Conservation (phyloP, 92 coral and sea anemone species). For the Palythoa caribaeorum region DNA sequence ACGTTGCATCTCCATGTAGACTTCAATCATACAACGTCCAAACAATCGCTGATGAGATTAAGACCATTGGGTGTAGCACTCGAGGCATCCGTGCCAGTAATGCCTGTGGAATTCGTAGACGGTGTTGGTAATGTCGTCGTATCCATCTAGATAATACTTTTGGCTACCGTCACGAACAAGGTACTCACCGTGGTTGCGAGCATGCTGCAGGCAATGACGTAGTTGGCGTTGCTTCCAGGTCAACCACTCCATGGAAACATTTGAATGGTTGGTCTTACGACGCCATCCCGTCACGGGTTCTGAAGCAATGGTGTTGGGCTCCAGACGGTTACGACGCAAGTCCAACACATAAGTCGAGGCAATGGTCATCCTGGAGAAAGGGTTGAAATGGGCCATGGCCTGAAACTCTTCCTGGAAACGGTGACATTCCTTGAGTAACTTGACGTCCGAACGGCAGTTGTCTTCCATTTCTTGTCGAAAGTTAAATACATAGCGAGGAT, state of each 20-base stretch:
- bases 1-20: too few species aligned
- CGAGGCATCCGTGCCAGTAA: neutral
- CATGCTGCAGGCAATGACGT: neutral
- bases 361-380: neutral
- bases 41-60: too few species aligned
- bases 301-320: neutral
- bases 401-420: neutral
- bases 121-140: neutral
- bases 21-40: too few species aligned
- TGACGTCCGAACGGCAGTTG: constrained; percentile 1
- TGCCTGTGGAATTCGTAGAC: neutral
- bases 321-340: neutral
- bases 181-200: neutral
- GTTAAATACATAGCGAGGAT: too few species aligned
- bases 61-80: neutral
- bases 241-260: constrained; percentile 15
- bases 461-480: neutral
- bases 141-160: constrained; percentile 1
- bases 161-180: neutral
- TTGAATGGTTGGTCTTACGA: constrained; percentile 19
- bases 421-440: neutral
- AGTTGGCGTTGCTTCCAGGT: neutral
- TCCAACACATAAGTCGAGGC: neutral
- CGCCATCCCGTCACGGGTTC: constrained; percentile 28
- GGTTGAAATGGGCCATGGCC: neutral